Percentiles rank a stretch among this genome's conserved stretches.
Conservation (phyloP, 2,888 invertebrate species). For the Drosophila pseudotakahashii region DNA sequence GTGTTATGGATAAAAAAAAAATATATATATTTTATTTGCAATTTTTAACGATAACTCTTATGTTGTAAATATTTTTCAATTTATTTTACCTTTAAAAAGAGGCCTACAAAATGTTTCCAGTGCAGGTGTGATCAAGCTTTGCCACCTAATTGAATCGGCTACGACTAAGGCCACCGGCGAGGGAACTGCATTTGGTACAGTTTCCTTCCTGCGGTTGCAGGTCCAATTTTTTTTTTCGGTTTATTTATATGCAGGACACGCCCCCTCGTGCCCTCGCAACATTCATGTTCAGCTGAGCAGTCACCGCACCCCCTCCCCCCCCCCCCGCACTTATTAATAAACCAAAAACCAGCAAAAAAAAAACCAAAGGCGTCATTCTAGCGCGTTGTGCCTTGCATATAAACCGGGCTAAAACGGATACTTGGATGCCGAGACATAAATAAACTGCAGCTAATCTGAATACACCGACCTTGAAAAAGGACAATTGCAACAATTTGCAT, state of each 20-base stretch:
- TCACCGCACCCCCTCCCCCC: background rate
- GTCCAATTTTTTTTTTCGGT: slow-evolving; percentile 13
- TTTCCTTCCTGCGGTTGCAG: slow-evolving; percentile 11
- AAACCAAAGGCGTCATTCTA: slow-evolving; percentile 17
- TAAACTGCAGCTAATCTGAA: slow-evolving; percentile 61
- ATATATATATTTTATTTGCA: no score
- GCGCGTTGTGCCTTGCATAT: slow-evolving; percentile 24
- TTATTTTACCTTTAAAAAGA: no score
- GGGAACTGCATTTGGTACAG: slow-evolving; percentile 20
- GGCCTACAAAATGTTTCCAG: background rate
- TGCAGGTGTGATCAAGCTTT: slow-evolving; percentile 14
- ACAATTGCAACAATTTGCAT: slow-evolving; percentile 63
- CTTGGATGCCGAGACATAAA: slow-evolving; percentile 35
- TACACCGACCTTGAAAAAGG: slow-evolving; percentile 32
- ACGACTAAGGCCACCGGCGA: slow-evolving; percentile 27
- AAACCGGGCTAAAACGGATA: slow-evolving; percentile 19
- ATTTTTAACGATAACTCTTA: no score
- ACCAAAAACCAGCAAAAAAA: slow-evolving; percentile 6
- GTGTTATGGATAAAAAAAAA: no score
- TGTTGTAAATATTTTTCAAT: background rate
- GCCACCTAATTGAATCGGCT: slow-evolving; percentile 37
- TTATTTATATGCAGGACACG: slow-evolving; percentile 39
- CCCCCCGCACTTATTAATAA: slow-evolving; percentile 16
- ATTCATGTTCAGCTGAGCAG: slow-evolving; percentile 29
- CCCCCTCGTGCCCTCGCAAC: background rate